Conservation (phyloP, 2,113 vertebrate species). For the Vulpes lagopus region DNA sequence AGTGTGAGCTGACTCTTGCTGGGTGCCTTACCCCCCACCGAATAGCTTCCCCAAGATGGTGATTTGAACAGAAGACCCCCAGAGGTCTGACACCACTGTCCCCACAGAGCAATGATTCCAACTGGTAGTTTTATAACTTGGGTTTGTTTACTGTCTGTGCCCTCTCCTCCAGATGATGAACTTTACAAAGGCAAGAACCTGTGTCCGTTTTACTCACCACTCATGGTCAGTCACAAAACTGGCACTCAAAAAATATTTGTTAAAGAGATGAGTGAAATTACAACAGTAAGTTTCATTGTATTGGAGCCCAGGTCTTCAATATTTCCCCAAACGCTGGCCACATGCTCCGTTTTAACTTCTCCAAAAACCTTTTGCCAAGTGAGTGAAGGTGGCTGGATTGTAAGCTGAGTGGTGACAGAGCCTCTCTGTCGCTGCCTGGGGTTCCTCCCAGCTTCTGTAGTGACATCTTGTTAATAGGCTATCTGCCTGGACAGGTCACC, state of each 20-base stretch:
- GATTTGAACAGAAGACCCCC: neutral
- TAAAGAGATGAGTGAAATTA: neutral
- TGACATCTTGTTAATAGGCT: neutral
- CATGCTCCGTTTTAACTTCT: neutral
- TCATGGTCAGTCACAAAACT: neutral
- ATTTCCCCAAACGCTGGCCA: neutral
- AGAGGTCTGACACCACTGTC: neutral
- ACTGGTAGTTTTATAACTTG: neutral
- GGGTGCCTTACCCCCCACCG: neutral
- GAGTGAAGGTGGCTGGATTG: neutral
- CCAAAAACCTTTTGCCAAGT: neutral
- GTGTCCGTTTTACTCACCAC: neutral
- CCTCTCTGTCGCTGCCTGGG: too few species aligned
- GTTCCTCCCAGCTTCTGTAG: neutral
- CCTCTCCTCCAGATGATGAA: neutral
- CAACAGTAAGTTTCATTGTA: neutral
- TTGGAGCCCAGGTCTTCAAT: neutral
- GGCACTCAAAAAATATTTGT: neutral
- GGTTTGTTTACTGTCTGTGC: neutral
- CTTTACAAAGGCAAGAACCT: neutral
- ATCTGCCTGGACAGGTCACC: neutral
- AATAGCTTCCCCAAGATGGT: neutral
- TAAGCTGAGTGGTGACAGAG: neutral
- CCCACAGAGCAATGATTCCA: neutral
- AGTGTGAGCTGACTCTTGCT: too few species aligned